Conservation (phyloP, 2,113 vertebrate species). For the Uria aalge region DNA sequence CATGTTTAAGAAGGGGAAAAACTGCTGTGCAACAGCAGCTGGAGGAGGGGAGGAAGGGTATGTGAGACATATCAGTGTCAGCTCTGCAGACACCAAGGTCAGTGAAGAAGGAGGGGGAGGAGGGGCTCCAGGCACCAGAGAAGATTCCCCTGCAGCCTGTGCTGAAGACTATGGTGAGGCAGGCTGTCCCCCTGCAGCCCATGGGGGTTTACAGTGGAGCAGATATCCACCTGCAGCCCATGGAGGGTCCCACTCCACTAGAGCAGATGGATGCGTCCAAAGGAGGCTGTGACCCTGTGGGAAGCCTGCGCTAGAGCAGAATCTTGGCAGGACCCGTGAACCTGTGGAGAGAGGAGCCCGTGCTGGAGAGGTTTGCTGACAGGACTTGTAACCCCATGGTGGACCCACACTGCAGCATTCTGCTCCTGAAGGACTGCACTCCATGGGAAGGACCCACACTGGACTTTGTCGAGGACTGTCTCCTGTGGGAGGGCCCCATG, state of each 20-base stretch:
- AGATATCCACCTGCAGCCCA: background rate
- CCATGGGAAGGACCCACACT: background rate
- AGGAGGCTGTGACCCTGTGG: background rate
- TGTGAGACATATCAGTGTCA: background rate
- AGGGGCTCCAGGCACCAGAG: fast-evolving
- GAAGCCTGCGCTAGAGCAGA: fast-evolving
- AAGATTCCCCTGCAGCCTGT: fast-evolving
- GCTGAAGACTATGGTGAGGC: background rate
- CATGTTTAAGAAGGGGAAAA: background rate
- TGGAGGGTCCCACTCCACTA: fast-evolving
- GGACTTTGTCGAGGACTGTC: background rate
- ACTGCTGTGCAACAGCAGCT: background rate
- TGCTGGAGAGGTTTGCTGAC: background rate
- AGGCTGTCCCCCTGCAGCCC: background rate
- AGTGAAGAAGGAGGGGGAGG: background rate
- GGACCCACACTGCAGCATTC: background rate
- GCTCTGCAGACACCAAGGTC: background rate
- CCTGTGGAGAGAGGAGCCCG: fast-evolving
- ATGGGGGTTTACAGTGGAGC: no score
- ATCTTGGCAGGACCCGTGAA: background rate
- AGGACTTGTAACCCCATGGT: background rate
- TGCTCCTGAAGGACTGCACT: background rate
- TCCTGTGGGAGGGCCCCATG: fast-evolving
- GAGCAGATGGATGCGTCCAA: background rate
- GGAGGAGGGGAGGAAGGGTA: background rate